Conservation (phyloP, 2,113 vertebrate genomes). For the Genyomyrus donnyi region DNA sequence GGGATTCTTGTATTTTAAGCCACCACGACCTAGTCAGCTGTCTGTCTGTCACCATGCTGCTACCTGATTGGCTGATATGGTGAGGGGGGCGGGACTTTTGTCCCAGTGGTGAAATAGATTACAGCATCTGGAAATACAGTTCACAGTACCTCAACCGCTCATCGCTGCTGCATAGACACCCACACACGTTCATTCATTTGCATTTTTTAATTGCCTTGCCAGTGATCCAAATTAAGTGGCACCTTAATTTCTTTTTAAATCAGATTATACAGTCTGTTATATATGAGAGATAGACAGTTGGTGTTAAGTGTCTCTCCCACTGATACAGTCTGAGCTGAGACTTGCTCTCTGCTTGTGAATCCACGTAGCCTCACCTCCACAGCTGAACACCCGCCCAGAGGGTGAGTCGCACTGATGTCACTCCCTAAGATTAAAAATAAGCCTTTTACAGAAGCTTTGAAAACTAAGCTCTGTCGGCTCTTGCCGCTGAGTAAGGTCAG, state of each 20-base stretch:
- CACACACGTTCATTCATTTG: background rate
- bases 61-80: background rate
- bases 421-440: background rate
- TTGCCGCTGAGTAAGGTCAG: background rate
- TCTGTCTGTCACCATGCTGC: background rate
- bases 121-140: background rate
- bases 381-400: background rate
- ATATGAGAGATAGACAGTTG: background rate
- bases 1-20: background rate
- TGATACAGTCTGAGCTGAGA: background rate
- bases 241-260: conserved; percentile 2
- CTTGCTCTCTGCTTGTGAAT: background rate
- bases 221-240: background rate
- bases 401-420: background rate
- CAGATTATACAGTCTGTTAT: background rate
- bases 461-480: background rate
- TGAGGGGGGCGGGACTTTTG: background rate
- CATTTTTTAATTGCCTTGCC: background rate
- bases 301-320: background rate
- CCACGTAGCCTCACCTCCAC: background rate
- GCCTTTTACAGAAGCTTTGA: background rate
- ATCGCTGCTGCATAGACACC: background rate
- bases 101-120: background rate
- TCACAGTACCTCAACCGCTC: background rate
- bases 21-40: background rate